phyloP scores from a whole-genome alignment of 2,888 invertebrate species.

The Prenolepis imparis region DNA sequence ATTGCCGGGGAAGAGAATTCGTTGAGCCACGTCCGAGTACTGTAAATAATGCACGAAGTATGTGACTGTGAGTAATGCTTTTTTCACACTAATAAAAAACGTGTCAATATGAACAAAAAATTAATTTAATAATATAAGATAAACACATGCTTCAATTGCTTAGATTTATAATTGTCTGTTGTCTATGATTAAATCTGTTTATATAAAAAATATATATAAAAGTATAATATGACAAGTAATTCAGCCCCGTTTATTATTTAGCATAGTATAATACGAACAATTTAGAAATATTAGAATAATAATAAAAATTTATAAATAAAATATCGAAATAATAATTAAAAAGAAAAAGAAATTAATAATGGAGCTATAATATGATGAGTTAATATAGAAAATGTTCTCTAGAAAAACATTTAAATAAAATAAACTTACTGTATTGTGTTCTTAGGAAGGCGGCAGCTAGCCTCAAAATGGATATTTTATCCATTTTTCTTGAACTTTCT shows the following conservation, averaged over 20 bases:
- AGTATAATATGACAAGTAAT: neutral
- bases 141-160: too few species aligned
- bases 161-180: too few species aligned
- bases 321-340: neutral
- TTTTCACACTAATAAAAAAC: neutral
- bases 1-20: constrained; percentile 78
- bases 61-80: neutral
- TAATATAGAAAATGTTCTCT: neutral
- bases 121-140: too few species aligned
- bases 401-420: neutral
- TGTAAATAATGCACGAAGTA: constrained; percentile 63
- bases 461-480: constrained; percentile 96
- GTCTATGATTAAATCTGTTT: neutral
- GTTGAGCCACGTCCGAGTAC: constrained; percentile 79
- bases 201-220: neutral
- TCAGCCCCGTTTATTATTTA: neutral
- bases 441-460: constrained; percentile 95
- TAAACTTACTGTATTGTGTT: constrained; percentile 90
- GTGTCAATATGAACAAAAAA: neutral
- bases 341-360: neutral
- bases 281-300: neutral
- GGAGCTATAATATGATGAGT: neutral
- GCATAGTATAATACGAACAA: neutral
- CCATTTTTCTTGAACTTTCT: constrained; percentile 93
- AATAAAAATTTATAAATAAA: neutral